Percentiles rank a stretch among this genome's conserved stretches.
Conservation (phyloP, 2,888 invertebrate species). For the Glaucopsyche alexis region DNA sequence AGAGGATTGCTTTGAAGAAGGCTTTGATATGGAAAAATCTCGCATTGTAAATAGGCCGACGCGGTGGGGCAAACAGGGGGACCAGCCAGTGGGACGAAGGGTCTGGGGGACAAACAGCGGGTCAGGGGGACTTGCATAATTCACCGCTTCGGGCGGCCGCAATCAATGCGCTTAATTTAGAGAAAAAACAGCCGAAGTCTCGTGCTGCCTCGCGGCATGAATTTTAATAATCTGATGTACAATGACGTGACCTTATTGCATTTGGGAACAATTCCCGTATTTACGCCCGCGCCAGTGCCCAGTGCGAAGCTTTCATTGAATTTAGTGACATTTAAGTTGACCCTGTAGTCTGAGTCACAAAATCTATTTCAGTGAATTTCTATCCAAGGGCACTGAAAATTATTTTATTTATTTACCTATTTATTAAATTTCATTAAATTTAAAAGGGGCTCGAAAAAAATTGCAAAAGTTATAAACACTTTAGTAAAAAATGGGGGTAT, state of each 20-base stretch:
- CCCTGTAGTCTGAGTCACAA: too few relatives aligned
- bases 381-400: too few relatives aligned
- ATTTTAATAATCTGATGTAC: constrained; percentile 14
- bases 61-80: not conserved
- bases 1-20: not conserved
- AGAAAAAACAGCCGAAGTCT: not conserved
- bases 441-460: too few relatives aligned
- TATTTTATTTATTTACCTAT: too few relatives aligned
- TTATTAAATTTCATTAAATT: too few relatives aligned
- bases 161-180: constrained; percentile 13
- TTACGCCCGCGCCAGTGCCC: not conserved
- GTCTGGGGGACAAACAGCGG: not conserved
- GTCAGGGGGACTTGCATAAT: not conserved
- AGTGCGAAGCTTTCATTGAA: not conserved
- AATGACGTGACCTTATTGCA: not conserved
- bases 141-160: not conserved
- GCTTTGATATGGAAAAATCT: constrained; percentile 6
- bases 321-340: not conserved
- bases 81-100: not conserved
- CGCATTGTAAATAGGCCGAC: not conserved
- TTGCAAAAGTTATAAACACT: too few relatives aligned
- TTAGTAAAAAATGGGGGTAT: too few relatives aligned
- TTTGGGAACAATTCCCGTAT: not conserved
- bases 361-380: too few relatives aligned
- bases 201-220: not conserved